Evolutionary conservation across 2,113 vertebrate genomes (phyloP), one percentile per base, ranked within the genome.

Genomic region (Rafetus swinhoei): DNA sequence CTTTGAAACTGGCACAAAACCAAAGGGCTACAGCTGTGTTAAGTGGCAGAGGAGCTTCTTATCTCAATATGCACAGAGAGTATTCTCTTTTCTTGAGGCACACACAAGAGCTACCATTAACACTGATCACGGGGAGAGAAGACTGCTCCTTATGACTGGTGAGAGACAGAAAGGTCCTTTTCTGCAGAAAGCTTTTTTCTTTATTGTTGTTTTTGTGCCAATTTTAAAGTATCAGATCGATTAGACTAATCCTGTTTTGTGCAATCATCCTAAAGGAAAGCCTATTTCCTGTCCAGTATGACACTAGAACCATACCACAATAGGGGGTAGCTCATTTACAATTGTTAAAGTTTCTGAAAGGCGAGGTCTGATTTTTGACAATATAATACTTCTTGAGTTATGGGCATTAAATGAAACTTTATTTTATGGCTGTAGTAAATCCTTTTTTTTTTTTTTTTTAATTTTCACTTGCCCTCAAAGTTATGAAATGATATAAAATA

Each of bases 31-130:
- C 85, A 94, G 88, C 92, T 90, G 57, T 65, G 4, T 1, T 60
- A 91, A 95, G 80, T 85, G 84, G 84, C 92, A 93, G 87, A 94
- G 90, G 94, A 95, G 83, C 87, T 95, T 81, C 95, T 96, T 93
- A 96, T 96, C 88, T 83, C 82, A 87, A 60, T 85, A 90, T 95
- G 59, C 72, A 81, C 12, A 90, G 90, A 84, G 72, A 60, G 81
- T 88, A 96, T 95, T 86, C 76, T 94, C 90, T 96, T 90, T n/a
- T 95, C 35, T n/a, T 79, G 88, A 91, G 86, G 88, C 85, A 95
- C 85, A 82, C 35, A 92, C 24, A 84, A 50, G 55, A 82, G 85
- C 62, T 50, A 79, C 69, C 76, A 93, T 92, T 93, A 95, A 94
- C 52, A 27, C 74, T 89, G 65, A 93, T 95, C 86, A 91, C 32